Evolutionary conservation across 2,888 invertebrate genomes (phyloP).

Genomic region (Hipparchia sbordonii): DNA sequence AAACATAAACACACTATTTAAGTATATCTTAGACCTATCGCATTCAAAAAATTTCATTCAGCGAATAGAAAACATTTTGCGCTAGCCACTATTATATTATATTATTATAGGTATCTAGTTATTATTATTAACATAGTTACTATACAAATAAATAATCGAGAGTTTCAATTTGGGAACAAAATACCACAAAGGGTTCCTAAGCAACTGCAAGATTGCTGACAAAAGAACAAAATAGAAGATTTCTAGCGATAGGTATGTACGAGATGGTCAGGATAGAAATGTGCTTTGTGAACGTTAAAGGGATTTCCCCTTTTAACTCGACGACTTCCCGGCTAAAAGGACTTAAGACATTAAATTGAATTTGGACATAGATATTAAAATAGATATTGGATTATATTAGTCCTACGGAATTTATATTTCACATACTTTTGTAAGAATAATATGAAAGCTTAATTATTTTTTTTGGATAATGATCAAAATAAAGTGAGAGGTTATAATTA

Average conservation of each 20-base stretch:
- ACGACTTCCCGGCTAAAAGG: constrained; percentile 49
- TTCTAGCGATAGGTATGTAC: constrained; percentile 59
- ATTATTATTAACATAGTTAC: no score
- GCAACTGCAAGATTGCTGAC: constrained; percentile 61
- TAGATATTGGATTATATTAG: neutral
- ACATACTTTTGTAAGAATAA: no score
- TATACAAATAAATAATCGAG: constrained; percentile 8
- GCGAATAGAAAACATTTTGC: no score
- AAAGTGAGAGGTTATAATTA: no score
- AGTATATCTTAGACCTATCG: no score
- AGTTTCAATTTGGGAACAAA: constrained; percentile 54
- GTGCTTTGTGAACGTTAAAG: constrained; percentile 57
- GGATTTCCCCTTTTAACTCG: constrained; percentile 58
- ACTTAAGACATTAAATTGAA: constrained; percentile 38
- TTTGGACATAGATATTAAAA: constrained; percentile 37
- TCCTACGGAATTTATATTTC: neutral
- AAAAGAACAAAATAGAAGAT: constrained; percentile 60
- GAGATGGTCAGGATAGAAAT: constrained; percentile 61
- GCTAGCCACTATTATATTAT: no score
- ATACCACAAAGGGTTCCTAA: constrained; percentile 55
- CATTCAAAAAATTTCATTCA: no score
- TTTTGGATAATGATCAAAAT: no score
- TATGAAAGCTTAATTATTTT: no score
- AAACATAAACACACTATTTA: no score
- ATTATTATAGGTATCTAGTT: no score